Evolutionary conservation across 2,888 invertebrate genomes (phyloP).

Genomic region (Chrysopilus asiliformis): DNA sequence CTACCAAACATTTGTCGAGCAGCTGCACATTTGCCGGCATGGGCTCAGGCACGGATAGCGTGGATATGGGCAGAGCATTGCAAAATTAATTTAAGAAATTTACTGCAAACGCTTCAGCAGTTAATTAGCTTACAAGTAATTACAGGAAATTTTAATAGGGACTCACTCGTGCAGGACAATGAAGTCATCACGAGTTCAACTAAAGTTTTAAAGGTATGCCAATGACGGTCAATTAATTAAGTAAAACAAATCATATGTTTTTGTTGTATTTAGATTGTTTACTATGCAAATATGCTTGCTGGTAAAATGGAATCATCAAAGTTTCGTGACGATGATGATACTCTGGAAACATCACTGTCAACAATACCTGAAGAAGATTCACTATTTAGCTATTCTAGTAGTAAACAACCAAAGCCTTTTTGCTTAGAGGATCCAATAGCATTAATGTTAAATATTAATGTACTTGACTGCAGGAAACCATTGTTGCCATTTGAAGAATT

Average conservation of each 20-base stretch:
- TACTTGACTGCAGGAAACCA: constrained; percentile 71
- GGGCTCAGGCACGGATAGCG: constrained; percentile 66
- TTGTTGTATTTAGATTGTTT: constrained; percentile 47
- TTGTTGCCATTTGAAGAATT: constrained; percentile 78
- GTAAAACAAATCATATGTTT: background rate
- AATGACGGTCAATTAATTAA: constrained; percentile 2
- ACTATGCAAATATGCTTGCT: constrained; percentile 77
- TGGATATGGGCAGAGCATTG: constrained; percentile 64
- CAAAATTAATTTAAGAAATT: constrained; percentile 47
- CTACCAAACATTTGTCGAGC: constrained; percentile 68
- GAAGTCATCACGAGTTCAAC: constrained; percentile 71
- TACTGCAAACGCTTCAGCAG: constrained; percentile 72
- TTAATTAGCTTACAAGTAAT: constrained; percentile 76
- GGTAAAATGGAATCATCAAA: constrained; percentile 60
- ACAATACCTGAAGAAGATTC: constrained; percentile 33
- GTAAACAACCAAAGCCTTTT: constrained; percentile 21
- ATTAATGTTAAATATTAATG: constrained; percentile 58
- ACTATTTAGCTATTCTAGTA: constrained; percentile 29
- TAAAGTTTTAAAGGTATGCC: constrained; percentile 65
- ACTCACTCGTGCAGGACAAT: constrained; percentile 73
- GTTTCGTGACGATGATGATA: constrained; percentile 43
- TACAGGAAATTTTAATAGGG: constrained; percentile 54
- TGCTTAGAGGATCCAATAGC: constrained; percentile 41
- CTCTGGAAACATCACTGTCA: constrained; percentile 31
- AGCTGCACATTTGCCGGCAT: constrained; percentile 54